phyloP scores from a whole-genome alignment of 2,888 invertebrate species.

The Lissonota sp. region DNA sequence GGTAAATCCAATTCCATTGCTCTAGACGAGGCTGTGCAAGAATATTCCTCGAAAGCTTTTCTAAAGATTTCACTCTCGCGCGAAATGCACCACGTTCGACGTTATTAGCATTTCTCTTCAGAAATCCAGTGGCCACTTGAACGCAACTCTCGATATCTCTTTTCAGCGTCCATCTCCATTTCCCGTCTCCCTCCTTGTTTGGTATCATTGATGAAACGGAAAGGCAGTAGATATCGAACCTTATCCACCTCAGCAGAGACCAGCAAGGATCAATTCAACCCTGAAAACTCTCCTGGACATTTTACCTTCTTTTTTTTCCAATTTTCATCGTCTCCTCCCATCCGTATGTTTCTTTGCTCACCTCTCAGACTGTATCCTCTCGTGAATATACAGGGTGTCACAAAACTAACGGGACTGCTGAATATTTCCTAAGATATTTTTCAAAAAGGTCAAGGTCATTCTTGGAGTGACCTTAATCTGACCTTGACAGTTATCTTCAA shows the following conservation, averaged over 20 bases:
- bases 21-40: too few relatives aligned
- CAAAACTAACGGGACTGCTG: too few relatives aligned
- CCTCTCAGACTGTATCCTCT: slow-evolving; percentile 1
- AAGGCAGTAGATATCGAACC: not conserved
- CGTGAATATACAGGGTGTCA: slow-evolving; percentile 8
- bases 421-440: too few relatives aligned
- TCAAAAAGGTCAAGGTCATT: too few relatives aligned
- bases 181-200: not conserved
- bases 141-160: not conserved
- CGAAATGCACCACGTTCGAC: slow-evolving; percentile 33
- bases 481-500: too few relatives aligned
- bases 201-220: not conserved
- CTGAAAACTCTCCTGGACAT: slow-evolving; percentile 6
- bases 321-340: not conserved
- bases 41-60: not conserved
- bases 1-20: too few relatives aligned
- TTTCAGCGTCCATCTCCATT: not conserved
- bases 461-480: too few relatives aligned
- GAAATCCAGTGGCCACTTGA: slow-evolving; percentile 21
- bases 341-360: not conserved
- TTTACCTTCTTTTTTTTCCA: not conserved
- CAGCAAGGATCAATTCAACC: not conserved
- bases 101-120: slow-evolving; percentile 42
- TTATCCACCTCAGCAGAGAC: not conserved
- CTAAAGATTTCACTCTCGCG: not conserved